Evolutionary conservation across 2,888 invertebrate species (phyloP), one percentile per base, ranked within the genome.

Genomic region (Athalia rosae): DNA sequence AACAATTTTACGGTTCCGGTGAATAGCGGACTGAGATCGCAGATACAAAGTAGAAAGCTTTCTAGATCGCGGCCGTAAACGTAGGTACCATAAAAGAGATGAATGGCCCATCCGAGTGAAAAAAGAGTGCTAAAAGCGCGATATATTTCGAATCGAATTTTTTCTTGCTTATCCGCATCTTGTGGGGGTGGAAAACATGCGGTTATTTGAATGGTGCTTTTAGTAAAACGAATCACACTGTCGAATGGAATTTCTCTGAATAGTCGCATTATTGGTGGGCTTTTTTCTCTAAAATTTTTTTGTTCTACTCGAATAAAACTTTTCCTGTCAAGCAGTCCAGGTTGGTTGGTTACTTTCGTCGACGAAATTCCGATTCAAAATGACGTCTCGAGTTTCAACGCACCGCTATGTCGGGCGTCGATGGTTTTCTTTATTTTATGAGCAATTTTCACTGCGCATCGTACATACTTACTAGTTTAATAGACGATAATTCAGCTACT

Each of bases 141-240:
- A 53, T 69, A 69, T 3, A 69, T 13, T 48, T 56, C 8, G 7
- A 53, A 53, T 41, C 7, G 53, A 41, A 56, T 53, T 53, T 53
- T 56, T n/a, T 69, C 41, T n/a, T 13, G 53, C 4, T 53, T 43
- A n/a, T 6, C 13, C 4, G 53, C 67, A 15, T 7, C 53, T 15
- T 28, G 6, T n/a, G 67, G 3, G 13, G 67, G 67, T 69, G 41
- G 53, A 15, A 69, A 69, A 53, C 67, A 69, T n/a, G 56, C 67
- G 41, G 11, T 47, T 43, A 69, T 6, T 41, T 41, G 67, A 6
- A n/a, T n/a, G 9, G 28, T 5, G 4, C n/a, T 53, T 41, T 3
- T 43, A 28, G n/a, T 50, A 41, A 69, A 69, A 15, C 6, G 9
- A 41, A 69, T 11, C n/a, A 8, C 67, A 3, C n/a, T 50, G 8